These are phyloP conservation scores for Incurvaria masculella DNA, from an alignment of 2,888 invertebrate genomes.

Conservation along the genomic window DNA sequence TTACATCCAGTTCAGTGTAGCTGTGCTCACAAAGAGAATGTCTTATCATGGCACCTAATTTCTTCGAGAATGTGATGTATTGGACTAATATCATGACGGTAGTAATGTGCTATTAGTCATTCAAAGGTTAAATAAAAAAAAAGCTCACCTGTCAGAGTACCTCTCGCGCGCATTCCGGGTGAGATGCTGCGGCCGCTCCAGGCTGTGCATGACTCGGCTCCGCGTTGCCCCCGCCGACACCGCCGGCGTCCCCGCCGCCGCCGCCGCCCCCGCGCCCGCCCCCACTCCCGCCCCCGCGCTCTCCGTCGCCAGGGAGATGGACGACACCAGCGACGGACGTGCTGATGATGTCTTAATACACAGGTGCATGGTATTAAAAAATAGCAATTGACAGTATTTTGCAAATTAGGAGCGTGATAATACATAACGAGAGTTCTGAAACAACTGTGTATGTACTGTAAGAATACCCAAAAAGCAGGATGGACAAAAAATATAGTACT, in stretches of 20 bases:
- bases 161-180: constrained; percentile 44
- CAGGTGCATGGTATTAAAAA: constrained; percentile 5
- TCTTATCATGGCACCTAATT: too few species aligned
- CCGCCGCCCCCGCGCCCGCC: constrained; percentile 7
- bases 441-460: too few species aligned
- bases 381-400: constrained; percentile 16
- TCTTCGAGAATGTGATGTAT: too few species aligned
- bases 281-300: constrained; percentile 21
- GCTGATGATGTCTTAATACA: constrained; percentile 32
- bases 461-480: too few species aligned
- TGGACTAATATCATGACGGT: too few species aligned
- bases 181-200: constrained; percentile 45
- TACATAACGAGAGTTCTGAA: too few species aligned
- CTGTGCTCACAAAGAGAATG: too few species aligned
- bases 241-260: constrained; percentile 8
- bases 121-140: too few species aligned
- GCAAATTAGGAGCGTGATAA: too few species aligned
- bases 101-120: too few species aligned
- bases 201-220: constrained; percentile 43
- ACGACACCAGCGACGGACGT: constrained; percentile 47
- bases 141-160: constrained; percentile 44
- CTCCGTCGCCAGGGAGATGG: constrained; percentile 48
- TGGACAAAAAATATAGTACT: too few species aligned
- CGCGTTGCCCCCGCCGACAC: constrained; percentile 21
- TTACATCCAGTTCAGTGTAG: too few species aligned